Evolutionary conservation across 2,888 invertebrate species (phyloP).

Genomic region (Litoditis marina): DNA sequence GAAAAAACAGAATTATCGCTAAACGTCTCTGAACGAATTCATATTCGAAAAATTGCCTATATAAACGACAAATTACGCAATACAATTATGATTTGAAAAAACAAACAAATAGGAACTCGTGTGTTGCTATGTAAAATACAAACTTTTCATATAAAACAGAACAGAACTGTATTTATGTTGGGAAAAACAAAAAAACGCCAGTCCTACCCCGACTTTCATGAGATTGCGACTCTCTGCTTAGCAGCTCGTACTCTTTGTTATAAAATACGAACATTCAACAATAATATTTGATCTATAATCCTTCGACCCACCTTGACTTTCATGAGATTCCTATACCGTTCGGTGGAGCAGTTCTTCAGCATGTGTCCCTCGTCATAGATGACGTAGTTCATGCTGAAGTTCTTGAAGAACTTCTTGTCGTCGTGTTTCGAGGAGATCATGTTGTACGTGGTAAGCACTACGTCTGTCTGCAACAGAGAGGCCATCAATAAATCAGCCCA

Average conservation of each 20-base stretch:
- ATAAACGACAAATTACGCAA: no score
- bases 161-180: slow-evolving; percentile 66
- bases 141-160: no score
- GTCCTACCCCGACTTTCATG: slow-evolving; percentile 49
- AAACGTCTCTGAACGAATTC: background rate
- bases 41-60: no score
- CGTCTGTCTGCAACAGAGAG: slow-evolving; percentile 68
- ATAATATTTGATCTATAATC: background rate
- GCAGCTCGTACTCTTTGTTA: no score
- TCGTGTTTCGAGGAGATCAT: slow-evolving; percentile 83
- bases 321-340: slow-evolving; percentile 66
- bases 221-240: slow-evolving; percentile 70
- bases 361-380: slow-evolving; percentile 90
- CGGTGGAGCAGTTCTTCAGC: slow-evolving; percentile 93
- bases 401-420: slow-evolving; percentile 83
- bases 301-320: slow-evolving; percentile 39
- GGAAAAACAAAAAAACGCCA: no score
- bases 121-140: no score
- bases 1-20: slow-evolving; percentile 47
- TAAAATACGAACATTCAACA: slow-evolving; percentile 8
- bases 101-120: no score
- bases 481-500: no score
- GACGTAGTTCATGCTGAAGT: slow-evolving; percentile 76
- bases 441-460: slow-evolving; percentile 65
- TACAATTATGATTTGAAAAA: no score